Percentiles rank a stretch among this genome's conserved stretches.
Evolutionary conservation across 2,888 invertebrate genomes (phyloP).

Genomic region (Morinoia aosen): DNA sequence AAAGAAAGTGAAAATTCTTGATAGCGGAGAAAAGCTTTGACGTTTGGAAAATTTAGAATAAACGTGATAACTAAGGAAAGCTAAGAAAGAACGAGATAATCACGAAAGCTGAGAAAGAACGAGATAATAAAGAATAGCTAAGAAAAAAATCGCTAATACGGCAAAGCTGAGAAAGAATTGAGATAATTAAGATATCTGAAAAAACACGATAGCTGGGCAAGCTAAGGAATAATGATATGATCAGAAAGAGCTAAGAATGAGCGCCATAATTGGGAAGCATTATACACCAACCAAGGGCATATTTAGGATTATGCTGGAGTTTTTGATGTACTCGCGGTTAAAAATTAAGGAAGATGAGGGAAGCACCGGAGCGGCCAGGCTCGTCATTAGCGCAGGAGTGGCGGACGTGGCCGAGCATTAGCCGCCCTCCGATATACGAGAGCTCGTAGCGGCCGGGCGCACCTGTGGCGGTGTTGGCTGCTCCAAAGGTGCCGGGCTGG

Average conservation of each 20-base stretch:
- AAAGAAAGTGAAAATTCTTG: background rate
- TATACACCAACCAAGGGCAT: background rate
- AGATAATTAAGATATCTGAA: too few species aligned
- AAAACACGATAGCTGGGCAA: too few species aligned
- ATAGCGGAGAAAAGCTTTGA: too few species aligned
- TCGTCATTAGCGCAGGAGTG: background rate
- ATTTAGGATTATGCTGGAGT: background rate
- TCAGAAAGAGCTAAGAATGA: background rate
- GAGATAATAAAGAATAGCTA: too few species aligned
- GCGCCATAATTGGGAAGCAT: background rate
- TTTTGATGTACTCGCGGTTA: background rate
- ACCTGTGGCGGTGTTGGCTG: constrained; percentile 3
- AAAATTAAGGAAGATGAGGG: background rate
- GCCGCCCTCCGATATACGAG: constrained; percentile 2
- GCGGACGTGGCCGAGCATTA: background rate
- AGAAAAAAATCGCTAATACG: too few species aligned
- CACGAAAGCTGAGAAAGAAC: too few species aligned
- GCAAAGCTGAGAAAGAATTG: too few species aligned
- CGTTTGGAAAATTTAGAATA: too few species aligned
- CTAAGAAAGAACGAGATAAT: too few species aligned
- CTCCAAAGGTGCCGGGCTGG: background rate
- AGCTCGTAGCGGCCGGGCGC: background rate
- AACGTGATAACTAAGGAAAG: too few species aligned
- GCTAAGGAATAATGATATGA: too few species aligned
- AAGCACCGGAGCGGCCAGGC: background rate